Conservation (phyloP, 2,797 vertebrate species). For the Platalea minor region DNA sequence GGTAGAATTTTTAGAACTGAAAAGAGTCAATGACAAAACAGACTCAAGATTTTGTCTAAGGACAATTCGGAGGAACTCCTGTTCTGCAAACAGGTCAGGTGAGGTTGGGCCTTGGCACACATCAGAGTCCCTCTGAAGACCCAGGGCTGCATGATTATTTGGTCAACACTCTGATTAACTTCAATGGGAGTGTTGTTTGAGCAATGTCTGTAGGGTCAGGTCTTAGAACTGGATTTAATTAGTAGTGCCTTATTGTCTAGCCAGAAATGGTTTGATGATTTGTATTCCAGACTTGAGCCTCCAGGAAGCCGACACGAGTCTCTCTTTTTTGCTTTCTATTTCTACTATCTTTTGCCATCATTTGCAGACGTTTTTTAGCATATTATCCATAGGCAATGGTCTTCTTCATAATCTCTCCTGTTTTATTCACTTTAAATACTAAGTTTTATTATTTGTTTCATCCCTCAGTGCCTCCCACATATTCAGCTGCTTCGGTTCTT, state of each 20-base stretch:
- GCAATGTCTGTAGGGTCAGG: neutral
- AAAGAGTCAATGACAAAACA: neutral
- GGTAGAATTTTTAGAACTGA: neutral
- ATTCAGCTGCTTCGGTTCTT: conserved; percentile 10
- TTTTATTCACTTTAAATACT: conserved; percentile 21
- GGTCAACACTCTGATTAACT: neutral
- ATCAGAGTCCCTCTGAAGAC: neutral
- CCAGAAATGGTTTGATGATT: conserved; percentile 16
- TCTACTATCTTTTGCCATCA: neutral
- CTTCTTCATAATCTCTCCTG: neutral
- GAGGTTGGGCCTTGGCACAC: neutral
- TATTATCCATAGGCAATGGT: neutral
- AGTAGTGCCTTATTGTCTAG: neutral
- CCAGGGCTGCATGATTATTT: neutral
- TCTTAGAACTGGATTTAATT: neutral
- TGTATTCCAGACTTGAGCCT: neutral
- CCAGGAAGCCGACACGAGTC: neutral
- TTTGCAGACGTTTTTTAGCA: neutral
- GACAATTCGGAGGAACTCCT: neutral
- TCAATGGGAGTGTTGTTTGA: neutral
- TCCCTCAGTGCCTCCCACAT: neutral
- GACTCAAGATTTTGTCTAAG: neutral
- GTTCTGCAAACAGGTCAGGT: neutral
- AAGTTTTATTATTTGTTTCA: neutral
- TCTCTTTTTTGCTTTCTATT: neutral